Conservation (phyloP, 53 echinoderm and acorn worm species). For the Apostichopus leukothele region DNA sequence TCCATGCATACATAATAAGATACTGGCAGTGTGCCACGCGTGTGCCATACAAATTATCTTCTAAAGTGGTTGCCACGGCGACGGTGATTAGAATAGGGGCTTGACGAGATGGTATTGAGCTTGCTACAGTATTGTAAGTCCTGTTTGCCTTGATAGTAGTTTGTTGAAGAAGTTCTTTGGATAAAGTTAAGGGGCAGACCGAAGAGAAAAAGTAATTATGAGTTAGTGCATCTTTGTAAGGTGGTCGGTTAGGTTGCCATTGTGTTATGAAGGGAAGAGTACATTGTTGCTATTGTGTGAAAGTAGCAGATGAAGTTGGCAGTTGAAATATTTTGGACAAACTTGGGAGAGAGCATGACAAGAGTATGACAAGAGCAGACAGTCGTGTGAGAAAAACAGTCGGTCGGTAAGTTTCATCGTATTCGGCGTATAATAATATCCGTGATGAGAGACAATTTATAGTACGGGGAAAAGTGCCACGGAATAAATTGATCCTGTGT, state of each 20-base stretch:
- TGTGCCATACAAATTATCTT: constrained; percentile 42
- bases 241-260: constrained; percentile 10
- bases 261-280: not conserved
- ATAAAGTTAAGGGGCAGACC: constrained; percentile 19
- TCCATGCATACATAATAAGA: constrained; percentile 40
- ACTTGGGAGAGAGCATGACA: too few species aligned
- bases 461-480: too few species aligned
- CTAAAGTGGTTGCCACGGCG: constrained; percentile 27
- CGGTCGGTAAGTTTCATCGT: too few species aligned
- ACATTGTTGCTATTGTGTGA: too few species aligned
- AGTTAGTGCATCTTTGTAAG: constrained; percentile 27
- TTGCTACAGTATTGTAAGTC: not conserved
- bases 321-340: too few species aligned
- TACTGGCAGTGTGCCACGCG: constrained; percentile 33
- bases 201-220: constrained; percentile 26
- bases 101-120: constrained; percentile 43
- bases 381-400: too few species aligned
- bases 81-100: constrained; percentile 35
- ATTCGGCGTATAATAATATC: too few species aligned
- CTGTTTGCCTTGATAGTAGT: not conserved
- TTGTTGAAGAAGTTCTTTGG: not conserved
- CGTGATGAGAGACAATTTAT: too few species aligned
- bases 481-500: too few species aligned
- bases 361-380: too few species aligned
- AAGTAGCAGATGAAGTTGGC: too few species aligned